phyloP scores from a whole-genome alignment of 1,140 invertebrate genomes.

The Drusus annulatus region DNA sequence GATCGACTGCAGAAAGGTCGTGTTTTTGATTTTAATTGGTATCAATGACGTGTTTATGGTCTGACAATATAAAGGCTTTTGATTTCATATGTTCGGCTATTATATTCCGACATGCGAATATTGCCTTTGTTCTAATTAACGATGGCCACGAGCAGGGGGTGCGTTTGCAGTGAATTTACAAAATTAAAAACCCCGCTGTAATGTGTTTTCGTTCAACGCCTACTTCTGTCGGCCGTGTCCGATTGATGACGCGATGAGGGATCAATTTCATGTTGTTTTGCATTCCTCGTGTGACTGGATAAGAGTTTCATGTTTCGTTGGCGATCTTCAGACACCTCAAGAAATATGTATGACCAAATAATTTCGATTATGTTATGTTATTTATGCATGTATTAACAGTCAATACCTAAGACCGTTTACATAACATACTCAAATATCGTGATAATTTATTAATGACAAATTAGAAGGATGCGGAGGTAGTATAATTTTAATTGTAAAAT shows the following conservation, averaged over 20 bases:
- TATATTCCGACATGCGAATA: slow-evolving; percentile 41
- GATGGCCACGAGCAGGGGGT: slow-evolving; percentile 1
- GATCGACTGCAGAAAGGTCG: slow-evolving; percentile 39
- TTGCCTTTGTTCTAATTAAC: slow-evolving; percentile 38
- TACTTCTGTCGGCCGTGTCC: neutral
- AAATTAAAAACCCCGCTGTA: slow-evolving; percentile 18
- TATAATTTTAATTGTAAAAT: too few species aligned
- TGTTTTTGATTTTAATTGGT: slow-evolving; percentile 59
- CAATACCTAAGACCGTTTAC: too few species aligned
- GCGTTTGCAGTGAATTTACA: slow-evolving; percentile 22
- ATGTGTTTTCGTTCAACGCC: neutral
- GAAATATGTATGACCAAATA: too few species aligned
- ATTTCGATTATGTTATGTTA: too few species aligned
- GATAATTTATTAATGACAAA: too few species aligned
- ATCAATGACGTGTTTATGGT: slow-evolving; percentile 57
- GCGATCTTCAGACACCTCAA: too few species aligned
- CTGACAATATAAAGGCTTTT: slow-evolving; percentile 54
- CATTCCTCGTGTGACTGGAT: too few species aligned
- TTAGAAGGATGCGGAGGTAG: too few species aligned
- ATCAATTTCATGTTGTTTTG: neutral
- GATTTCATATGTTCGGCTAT: slow-evolving; percentile 56
- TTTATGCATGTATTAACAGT: too few species aligned
- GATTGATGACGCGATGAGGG: slow-evolving; percentile 11
- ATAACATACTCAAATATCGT: too few species aligned
- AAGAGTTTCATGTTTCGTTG: too few species aligned